Evolutionary conservation across 1,140 invertebrate genomes (phyloP).

Genomic region (Oppia nitens): DNA sequence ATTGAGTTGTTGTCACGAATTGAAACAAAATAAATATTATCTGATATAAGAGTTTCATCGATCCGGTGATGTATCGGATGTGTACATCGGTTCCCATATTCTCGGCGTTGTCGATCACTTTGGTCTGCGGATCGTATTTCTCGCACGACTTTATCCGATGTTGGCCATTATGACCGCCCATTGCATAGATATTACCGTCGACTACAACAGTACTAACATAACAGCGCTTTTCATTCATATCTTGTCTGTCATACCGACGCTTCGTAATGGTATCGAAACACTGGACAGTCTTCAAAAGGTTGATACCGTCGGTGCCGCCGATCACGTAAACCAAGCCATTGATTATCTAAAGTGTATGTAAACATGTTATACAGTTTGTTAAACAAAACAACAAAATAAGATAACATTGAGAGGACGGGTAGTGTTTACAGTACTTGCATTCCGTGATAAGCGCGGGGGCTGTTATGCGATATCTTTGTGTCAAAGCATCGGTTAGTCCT

Average conservation of each 20-base stretch:
- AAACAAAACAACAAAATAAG: too few species aligned
- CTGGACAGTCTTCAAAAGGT: slow-evolving; percentile 47
- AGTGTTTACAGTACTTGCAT: slow-evolving; percentile 35
- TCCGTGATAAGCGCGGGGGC: slow-evolving; percentile 54
- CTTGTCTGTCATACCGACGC: background rate
- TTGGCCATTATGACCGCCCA: slow-evolving; percentile 27
- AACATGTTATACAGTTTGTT: too few species aligned
- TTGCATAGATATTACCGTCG: slow-evolving; percentile 57
- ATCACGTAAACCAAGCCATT: slow-evolving; percentile 52
- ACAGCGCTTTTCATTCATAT: slow-evolving; percentile 14
- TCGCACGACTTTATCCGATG: slow-evolving; percentile 12
- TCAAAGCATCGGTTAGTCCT: slow-evolving; percentile 48
- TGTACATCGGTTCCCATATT: too few species aligned
- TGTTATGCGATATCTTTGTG: slow-evolving; percentile 31
- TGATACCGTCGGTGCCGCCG: slow-evolving; percentile 51
- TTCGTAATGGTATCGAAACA: slow-evolving; percentile 40
- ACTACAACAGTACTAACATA: slow-evolving; percentile 42
- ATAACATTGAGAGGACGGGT: too few species aligned
- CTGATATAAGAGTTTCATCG: too few species aligned
- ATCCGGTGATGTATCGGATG: too few species aligned
- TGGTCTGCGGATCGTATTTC: slow-evolving; percentile 26
- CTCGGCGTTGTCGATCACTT: too few species aligned
- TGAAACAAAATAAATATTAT: too few species aligned
- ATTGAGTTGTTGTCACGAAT: too few species aligned
- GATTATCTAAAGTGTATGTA: slow-evolving; percentile 45